Conservation (phyloP, 2,113 vertebrate genomes). For the Garra rufa region DNA sequence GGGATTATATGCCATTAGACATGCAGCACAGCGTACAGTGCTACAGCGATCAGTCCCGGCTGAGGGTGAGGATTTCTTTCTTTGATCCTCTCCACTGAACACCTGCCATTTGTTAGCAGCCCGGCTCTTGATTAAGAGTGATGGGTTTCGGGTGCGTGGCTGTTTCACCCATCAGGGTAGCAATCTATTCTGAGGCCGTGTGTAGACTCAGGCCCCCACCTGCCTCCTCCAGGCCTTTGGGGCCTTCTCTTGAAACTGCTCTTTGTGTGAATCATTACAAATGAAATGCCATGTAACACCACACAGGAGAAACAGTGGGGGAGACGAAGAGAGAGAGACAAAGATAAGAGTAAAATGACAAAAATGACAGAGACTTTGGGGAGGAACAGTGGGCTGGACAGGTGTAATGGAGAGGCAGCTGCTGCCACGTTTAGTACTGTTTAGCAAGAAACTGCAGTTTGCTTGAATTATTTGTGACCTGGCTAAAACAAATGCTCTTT, state of each 20-base stretch:
- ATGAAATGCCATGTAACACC: constrained; percentile 74
- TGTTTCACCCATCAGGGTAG: constrained; percentile 67
- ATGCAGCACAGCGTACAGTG: constrained; percentile 51
- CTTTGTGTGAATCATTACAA: constrained; percentile 78
- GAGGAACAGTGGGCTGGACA: constrained; percentile 50
- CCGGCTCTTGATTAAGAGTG: constrained; percentile 76
- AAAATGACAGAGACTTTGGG: constrained; percentile 27
- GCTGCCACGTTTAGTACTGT: constrained; percentile 71
- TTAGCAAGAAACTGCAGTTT: constrained; percentile 62
- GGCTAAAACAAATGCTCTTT: background rate
- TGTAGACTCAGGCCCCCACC: constrained; percentile 61
- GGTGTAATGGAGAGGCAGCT: constrained; percentile 66
- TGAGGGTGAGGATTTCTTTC: constrained; percentile 65
- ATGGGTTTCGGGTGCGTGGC: constrained; percentile 73
- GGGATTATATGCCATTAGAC: constrained; percentile 62
- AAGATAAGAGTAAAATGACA: background rate
- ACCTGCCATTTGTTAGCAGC: constrained; percentile 70
- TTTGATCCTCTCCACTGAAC: constrained; percentile 67
- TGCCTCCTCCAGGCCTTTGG: constrained; percentile 57
- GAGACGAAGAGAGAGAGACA: constrained; percentile 21
- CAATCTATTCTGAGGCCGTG: constrained; percentile 67
- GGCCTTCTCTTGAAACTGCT: constrained; percentile 66
- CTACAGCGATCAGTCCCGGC: constrained; percentile 47
- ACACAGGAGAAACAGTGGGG: constrained; percentile 22
- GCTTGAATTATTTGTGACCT: background rate